Conservation (phyloP, 2,113 vertebrate genomes). For the Holacanthus passer region DNA sequence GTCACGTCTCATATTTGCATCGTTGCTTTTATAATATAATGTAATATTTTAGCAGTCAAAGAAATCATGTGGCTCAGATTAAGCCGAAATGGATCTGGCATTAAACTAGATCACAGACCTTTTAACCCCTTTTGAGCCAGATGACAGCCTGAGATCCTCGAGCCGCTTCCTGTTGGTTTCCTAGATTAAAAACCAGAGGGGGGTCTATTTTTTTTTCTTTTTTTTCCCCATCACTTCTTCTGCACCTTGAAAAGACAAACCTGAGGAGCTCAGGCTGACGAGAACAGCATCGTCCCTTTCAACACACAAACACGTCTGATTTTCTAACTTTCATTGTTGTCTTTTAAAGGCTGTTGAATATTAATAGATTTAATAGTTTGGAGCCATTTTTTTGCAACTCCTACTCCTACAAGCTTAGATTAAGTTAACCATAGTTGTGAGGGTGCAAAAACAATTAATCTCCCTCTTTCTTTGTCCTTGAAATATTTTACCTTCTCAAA, state of each 20-base stretch:
- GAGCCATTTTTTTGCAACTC: background rate
- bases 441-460: background rate
- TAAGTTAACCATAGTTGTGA: background rate
- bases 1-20: background rate
- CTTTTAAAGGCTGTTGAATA: background rate
- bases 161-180: constrained; percentile 25
- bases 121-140: constrained; percentile 29
- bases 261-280: background rate
- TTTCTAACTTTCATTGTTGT: background rate
- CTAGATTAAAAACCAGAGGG: constrained; percentile 18
- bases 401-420: background rate
- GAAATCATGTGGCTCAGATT: constrained; percentile 6
- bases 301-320: background rate
- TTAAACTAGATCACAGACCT: background rate
- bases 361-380: background rate
- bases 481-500: background rate
- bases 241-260: constrained; percentile 8
- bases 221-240: background rate
- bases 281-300: background rate
- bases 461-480: background rate
- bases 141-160: constrained; percentile 20
- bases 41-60: background rate
- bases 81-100: background rate
- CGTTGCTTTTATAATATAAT: background rate
- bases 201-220: background rate